Evolutionary conservation across 2,113 vertebrate species (phyloP), one percentile per base, ranked within the genome.

Genomic region (Motacilla tschutschensis): DNA sequence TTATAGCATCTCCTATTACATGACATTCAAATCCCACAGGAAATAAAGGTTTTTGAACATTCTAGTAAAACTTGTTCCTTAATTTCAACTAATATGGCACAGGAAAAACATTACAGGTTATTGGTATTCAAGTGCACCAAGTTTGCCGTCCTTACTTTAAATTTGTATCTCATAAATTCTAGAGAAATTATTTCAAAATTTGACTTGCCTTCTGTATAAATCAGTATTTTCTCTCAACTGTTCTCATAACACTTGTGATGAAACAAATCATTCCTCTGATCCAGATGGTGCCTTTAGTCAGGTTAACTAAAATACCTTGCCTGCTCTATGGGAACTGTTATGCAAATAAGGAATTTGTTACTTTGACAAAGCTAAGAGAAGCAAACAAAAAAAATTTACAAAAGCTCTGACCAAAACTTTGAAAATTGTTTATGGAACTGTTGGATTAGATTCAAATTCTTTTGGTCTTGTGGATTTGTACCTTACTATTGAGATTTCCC

Each of bases 251-350:
- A 17, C 65, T 72, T 76, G 35, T 50, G 83, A 75, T 74, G 67
- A 84, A 88, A 84, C 51, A 90, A 82, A 74, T 83, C 0, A 0
- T 91, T 93, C 46, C 57, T 85, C 41, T 41, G 53, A 44, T 41
- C 66, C 78, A 84, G 86, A 82, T 90, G 88, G 67, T 86, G 71
- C 47, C 44, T 91, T 92, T 92, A 91, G 77, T 88, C 82, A 86
- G 75, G 55, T 79, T 86, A 91, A 76, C 75, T 84, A 33, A 79
- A 79, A 71, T 47, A 82, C 16, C 1, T 0, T 54, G 63, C 18
- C 31, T 84, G 55, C 40, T 88, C 14, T 51, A 8, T 66, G 44
- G 76, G 41, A 91, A 79, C 33, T 55, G 33, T 71, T 76, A 79
- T 11, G n/a, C 38, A 92, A 85, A 85, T 82, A 60, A 88, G 72